Conservation (phyloP, 2,888 invertebrate genomes). For the Molanna angustata region DNA sequence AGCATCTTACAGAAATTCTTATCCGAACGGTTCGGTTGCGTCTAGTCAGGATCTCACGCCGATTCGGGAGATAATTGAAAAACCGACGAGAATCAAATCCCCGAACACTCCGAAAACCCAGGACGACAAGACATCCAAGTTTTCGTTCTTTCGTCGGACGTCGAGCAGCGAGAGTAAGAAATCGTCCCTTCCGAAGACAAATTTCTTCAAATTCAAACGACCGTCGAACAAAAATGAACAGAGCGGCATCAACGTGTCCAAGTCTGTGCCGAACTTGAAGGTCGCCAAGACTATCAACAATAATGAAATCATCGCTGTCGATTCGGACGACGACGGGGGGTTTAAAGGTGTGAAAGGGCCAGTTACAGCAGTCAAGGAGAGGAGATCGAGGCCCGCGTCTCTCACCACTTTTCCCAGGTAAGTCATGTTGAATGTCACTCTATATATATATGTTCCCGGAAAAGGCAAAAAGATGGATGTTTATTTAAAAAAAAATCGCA, state of each 20-base stretch:
- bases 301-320: slow-evolving; percentile 18
- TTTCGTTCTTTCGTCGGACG: slow-evolving; percentile 14
- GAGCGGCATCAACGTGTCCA: neutral
- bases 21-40: too few relatives aligned
- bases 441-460: too few relatives aligned
- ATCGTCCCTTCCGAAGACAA: neutral
- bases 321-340: slow-evolving; percentile 4
- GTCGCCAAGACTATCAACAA: slow-evolving; percentile 24
- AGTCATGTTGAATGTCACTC: too few relatives aligned
- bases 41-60: too few relatives aligned
- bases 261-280: slow-evolving; percentile 21
- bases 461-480: too few relatives aligned
- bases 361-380: neutral
- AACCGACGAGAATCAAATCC: too few relatives aligned
- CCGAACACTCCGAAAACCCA: neutral
- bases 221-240: neutral
- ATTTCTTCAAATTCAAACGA: slow-evolving; percentile 14
- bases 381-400: slow-evolving; percentile 1
- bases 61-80: too few relatives aligned
- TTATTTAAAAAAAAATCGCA: too few relatives aligned
- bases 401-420: slow-evolving; percentile 7
- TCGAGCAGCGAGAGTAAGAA: slow-evolving; percentile 5
- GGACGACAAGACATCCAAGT: slow-evolving; percentile 8
- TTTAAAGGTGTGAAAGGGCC: neutral
- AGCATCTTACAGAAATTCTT: too few relatives aligned